Base-by-base conservation (phyloP, 2,113 vertebrate genomes). In the Motacilla tschutschensis region DNA sequence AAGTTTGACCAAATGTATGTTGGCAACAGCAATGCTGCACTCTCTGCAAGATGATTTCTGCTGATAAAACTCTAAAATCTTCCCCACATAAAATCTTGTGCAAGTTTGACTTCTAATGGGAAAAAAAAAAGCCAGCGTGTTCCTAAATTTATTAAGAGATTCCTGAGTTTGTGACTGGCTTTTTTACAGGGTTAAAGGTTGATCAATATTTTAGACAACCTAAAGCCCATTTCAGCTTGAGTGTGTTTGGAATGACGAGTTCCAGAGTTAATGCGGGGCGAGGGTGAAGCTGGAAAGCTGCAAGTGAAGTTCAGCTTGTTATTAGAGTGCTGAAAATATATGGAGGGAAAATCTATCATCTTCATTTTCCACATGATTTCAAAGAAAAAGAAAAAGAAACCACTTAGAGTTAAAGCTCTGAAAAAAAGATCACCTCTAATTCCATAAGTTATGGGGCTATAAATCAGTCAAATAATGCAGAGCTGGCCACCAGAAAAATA, bases 281-380 rank as follows among this genome's bases (percentile, higher is more conserved):
- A 87, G 75, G 60, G 73, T 67, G 76, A 86, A 63, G 72, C 48
- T 82, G 44, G 47, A 90, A 70, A 88, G 74, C 79, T 91, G 76
- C 51, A 38, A 88, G 90, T 31, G 75, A 85, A 67, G 46, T 31
- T 91, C 77, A 60, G 14, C 46, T 83, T 36, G 31, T 90, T 91
- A 93, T 93, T 86, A 87, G 51, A 85, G 46, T 46, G 35, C 47
- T 71, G 89, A 65, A 95, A 93, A 94, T 88, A 90, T 90, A 85
- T 85, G 73, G 72, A 74, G 81, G 53, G 67, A 58, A 87, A 80
- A 93, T 94, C 72, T 78, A 85, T 90, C 89, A 57, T 87, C 59
- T 86, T 83, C 63, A 50, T 88, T 93, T 94, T 93, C 76, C 93
- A 80, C 53, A 53, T 20, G 82, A 91, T 91, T 93, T 93, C 90